Evolutionary conservation across 2,113 vertebrate species (phyloP), one percentile per base, ranked within the genome.

Genomic region (Silurus meridionalis): DNA sequence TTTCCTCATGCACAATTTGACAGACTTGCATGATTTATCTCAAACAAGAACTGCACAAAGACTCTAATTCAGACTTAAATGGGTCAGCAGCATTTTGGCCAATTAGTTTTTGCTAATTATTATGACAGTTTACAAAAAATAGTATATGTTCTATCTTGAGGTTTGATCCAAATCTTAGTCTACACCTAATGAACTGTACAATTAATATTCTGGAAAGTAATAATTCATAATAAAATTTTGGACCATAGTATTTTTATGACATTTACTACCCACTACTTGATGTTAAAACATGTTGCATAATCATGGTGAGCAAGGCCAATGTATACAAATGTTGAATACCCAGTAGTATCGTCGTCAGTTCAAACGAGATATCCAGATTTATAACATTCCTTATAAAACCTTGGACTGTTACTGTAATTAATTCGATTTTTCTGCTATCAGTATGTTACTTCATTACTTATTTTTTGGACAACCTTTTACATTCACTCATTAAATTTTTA

Each of bases 21-120:
- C 37, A 9, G 57, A 72, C 8, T 80, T 74, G 50, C 14, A 37
- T 25, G 60, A 82, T 69, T 75, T 48, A 78, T n/a, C 23, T 84
- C 11, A 60, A 74, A 57, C 28, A 3, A 37, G 25, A 72, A 37
- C 17, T n/a, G 57, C 21, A 83, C 80, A 83, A 83, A 86, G 84
- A 55, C 75, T 5, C 63, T 72, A 63, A 86, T 80, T 88, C 63
- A 86, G 80, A 15, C 17, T 83, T 21, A 72, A 57, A 83, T 28
- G 52, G 23, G 48, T 23, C 23, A 11, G 74, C 77, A n/a, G 28
- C 80, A 21, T 17, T 66, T 46, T 14, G 21, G 57, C 37, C 48
- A 87, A 69, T 67, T 64, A 67, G 19, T 15, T n/a, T 63, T 52
- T 82, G 37, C 80, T 52, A 77, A 84, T 75, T 84, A 58, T 46